Evolutionary conservation across 2,888 invertebrate genomes (phyloP).

Genomic region (Phalera bucephala): DNA sequence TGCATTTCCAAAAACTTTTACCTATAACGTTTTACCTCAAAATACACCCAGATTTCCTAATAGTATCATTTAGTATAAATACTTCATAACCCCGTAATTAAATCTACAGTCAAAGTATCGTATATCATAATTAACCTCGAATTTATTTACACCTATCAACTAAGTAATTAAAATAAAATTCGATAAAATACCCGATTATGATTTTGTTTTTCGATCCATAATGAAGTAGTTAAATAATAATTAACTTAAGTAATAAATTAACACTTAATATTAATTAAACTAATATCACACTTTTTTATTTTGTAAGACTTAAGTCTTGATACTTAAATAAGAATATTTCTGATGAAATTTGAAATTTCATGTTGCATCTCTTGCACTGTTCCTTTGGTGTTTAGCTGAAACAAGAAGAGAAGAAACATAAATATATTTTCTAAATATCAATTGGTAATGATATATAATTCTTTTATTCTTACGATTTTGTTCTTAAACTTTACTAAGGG

Average conservation of each 20-base stretch:
- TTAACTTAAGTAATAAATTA: constrained; percentile 62
- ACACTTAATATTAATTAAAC: constrained; percentile 59
- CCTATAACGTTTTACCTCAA: too few relatives aligned
- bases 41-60: neutral
- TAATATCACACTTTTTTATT: constrained; percentile 76
- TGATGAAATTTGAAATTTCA: constrained; percentile 40
- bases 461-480: too few relatives aligned
- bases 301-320: constrained; percentile 27
- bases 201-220: neutral
- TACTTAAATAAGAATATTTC: constrained; percentile 5
- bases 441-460: too few relatives aligned
- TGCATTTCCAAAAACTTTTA: too few relatives aligned
- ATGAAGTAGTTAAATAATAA: constrained; percentile 10
- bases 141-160: too few relatives aligned
- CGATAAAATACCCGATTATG: constrained; percentile 1
- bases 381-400: constrained; percentile 78
- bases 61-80: neutral
- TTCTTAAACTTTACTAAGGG: too few relatives aligned
- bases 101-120: neutral
- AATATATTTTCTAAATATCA: too few relatives aligned
- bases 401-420: constrained; percentile 43
- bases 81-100: neutral
- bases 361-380: constrained; percentile 70
- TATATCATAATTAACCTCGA: neutral
- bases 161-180: too few relatives aligned